A percentile compares a stretch with the other conserved stretches of the same genome.
phyloP scores from a whole-genome alignment of 2,888 invertebrate species.

The Enchytraeus crypticus region DNA sequence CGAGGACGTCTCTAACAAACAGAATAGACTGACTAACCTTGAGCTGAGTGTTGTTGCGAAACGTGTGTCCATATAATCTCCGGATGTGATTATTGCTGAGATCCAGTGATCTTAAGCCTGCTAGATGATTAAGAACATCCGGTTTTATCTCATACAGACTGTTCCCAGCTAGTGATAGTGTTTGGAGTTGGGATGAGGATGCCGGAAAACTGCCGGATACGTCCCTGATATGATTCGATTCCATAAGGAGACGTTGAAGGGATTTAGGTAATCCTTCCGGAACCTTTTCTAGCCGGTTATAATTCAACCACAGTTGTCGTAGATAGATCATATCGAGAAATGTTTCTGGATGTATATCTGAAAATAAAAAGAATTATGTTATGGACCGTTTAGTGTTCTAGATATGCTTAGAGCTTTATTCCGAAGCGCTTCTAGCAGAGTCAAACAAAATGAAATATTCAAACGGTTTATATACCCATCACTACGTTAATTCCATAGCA shows the following conservation, averaged over 20 bases:
- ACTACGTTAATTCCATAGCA: no score
- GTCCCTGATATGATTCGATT: conserved; percentile 61
- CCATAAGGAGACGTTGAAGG: conserved; percentile 65
- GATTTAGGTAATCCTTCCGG: conserved; percentile 72
- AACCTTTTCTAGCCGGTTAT: conserved; percentile 62
- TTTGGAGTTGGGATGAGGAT: conserved; percentile 22
- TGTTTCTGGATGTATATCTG: conserved; percentile 73
- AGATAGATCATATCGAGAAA: conserved; percentile 73
- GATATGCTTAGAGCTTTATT: no score
- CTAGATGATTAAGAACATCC: conserved; percentile 19
- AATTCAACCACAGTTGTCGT: conserved; percentile 67
- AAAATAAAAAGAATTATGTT: no score
- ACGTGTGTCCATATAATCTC: conserved; percentile 13
- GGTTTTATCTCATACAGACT: conserved; percentile 18
- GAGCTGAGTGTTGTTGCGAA: conserved; percentile 6
- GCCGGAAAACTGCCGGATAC: conserved; percentile 28
- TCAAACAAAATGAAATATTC: no score
- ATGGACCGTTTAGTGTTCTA: no score
- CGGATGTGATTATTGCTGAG: conserved; percentile 23
- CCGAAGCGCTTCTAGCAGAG: no score
- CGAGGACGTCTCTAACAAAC: no score
- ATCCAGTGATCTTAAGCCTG: conserved; percentile 17
- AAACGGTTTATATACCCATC: no score
- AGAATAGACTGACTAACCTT: no score
- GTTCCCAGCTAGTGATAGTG: conserved; percentile 26